Evolutionary conservation across 2,888 invertebrate species (phyloP).

Genomic region (Idaea straminata): DNA sequence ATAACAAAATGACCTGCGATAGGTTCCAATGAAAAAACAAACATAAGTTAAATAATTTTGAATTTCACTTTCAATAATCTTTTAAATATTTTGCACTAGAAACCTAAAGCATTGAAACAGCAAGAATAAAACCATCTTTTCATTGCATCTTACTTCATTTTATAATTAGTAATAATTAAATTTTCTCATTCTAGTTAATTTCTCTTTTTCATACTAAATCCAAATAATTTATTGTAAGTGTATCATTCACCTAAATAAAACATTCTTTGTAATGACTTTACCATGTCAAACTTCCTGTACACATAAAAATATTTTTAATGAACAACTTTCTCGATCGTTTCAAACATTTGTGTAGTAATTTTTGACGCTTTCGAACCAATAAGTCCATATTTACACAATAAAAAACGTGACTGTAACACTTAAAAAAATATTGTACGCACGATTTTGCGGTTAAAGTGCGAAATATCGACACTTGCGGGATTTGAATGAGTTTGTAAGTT

Average conservation of each 20-base stretch:
- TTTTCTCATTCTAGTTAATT: neutral
- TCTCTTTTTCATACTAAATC: neutral
- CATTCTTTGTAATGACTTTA: neutral
- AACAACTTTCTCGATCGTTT: constrained; percentile 51
- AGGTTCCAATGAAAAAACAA: too few species aligned
- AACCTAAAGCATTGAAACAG: too few species aligned
- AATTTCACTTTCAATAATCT: too few species aligned
- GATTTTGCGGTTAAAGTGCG: constrained; percentile 13
- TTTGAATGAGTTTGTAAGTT: neutral
- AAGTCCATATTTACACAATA: constrained; percentile 53
- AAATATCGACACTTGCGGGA: constrained; percentile 7
- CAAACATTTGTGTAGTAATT: constrained; percentile 64
- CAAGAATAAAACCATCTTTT: too few species aligned
- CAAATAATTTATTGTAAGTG: neutral
- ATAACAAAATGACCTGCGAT: too few species aligned
- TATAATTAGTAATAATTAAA: too few species aligned
- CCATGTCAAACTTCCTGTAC: neutral
- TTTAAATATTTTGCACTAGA: too few species aligned
- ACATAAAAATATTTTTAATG: constrained; percentile 29
- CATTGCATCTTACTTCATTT: too few species aligned
- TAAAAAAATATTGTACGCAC: constrained; percentile 12
- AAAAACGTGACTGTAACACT: constrained; percentile 48
- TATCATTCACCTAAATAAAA: neutral
- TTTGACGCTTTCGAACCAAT: constrained; percentile 62
- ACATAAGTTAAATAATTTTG: too few species aligned